Evolutionary conservation across 1,140 invertebrate species (phyloP).

Genomic region (Caenorhabditis inopinata): DNA sequence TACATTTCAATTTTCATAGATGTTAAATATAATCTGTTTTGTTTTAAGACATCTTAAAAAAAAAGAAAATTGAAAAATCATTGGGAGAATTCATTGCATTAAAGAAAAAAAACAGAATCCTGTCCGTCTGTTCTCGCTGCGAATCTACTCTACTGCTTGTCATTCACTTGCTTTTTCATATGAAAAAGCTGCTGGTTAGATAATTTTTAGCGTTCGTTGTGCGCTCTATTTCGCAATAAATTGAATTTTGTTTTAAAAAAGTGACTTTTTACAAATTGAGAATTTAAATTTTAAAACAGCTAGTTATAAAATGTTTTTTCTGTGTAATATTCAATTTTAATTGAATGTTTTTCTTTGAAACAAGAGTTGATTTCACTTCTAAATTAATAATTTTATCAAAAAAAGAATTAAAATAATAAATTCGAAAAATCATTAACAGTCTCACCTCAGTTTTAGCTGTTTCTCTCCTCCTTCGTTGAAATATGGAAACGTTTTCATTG

Average conservation of each 20-base stretch:
- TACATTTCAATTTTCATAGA: too few relatives aligned
- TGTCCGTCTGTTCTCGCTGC: too few relatives aligned
- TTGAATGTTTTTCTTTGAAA: too few relatives aligned
- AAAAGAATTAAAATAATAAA: not conserved
- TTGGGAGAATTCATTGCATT: too few relatives aligned
- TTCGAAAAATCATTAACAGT: too few relatives aligned
- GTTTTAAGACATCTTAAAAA: too few relatives aligned
- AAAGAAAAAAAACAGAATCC: not conserved
- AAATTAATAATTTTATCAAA: not conserved
- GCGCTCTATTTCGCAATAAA: not conserved
- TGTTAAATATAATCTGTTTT: too few relatives aligned
- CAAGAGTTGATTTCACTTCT: not conserved
- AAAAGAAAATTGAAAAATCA: too few relatives aligned
- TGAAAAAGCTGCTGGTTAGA: not conserved
- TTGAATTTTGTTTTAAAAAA: not conserved
- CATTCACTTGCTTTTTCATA: not conserved
- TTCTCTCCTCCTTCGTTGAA: not conserved
- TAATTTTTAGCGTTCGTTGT: not conserved
- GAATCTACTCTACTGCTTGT: not conserved
- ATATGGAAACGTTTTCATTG: not conserved
- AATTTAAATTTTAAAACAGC: too few relatives aligned
- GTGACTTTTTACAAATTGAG: not conserved
- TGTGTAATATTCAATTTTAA: too few relatives aligned
- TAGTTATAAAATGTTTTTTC: too few relatives aligned
- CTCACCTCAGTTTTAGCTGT: not conserved